Conservation (phyloP, 2,797 vertebrate genomes). For the Myripristis jacobus region DNA sequence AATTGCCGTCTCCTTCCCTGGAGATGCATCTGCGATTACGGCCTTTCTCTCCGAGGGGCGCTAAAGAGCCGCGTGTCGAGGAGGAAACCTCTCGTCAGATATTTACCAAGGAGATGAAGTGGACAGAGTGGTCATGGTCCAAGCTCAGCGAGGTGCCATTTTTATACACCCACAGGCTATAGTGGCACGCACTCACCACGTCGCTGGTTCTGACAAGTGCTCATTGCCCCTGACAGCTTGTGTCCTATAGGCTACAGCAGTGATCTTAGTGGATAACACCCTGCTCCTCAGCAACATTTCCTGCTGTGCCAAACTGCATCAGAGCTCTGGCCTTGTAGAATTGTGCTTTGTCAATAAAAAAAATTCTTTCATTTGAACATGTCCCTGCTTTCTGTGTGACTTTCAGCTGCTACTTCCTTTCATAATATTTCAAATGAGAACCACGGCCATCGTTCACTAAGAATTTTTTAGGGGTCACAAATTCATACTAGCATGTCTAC, state of each 20-base stretch:
- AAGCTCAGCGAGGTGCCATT: conserved; percentile 35
- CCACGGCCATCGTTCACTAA: not conserved
- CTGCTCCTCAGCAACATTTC: not conserved
- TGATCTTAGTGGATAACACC: conserved; percentile 23
- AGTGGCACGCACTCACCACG: conserved; percentile 24
- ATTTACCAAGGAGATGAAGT: conserved; percentile 65
- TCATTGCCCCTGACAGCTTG: conserved; percentile 33
- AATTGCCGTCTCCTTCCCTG: conserved; percentile 51
- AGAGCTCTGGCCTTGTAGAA: not conserved
- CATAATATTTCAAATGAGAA: not conserved
- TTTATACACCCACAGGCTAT: conserved; percentile 42
- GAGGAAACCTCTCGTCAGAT: conserved; percentile 63
- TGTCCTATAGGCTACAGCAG: conserved; percentile 22
- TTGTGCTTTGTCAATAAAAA: not conserved
- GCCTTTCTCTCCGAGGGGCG: conserved; percentile 91
- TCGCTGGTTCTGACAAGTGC: conserved; percentile 34
- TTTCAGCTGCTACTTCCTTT: not conserved
- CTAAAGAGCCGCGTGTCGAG: conserved; percentile 88
- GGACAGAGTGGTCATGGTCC: conserved; percentile 59
- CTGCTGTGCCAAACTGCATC: not conserved
- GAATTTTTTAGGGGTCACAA: not conserved
- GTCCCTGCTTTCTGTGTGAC: conserved; percentile 13
- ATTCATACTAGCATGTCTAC: not conserved
- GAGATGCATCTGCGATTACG: conserved; percentile 82
- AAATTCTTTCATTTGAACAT: not conserved